Evolutionary conservation across 2,797 vertebrate species (phyloP), one percentile per base, ranked within the genome.

Genomic region (Hozukius guyotensis): DNA sequence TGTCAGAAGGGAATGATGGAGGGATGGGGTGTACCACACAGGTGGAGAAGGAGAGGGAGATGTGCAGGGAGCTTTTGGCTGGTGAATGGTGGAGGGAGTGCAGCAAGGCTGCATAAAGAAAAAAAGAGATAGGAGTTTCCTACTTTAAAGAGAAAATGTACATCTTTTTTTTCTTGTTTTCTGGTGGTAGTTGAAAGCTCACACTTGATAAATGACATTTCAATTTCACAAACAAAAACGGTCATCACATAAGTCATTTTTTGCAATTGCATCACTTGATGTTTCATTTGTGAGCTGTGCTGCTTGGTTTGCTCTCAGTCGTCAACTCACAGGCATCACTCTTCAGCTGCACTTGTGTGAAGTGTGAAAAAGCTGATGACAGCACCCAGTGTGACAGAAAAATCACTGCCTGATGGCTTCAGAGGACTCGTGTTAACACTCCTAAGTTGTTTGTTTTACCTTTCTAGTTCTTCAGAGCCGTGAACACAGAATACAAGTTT

Each of bases 1-100:
- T 64, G 84, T 83, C 85, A 81, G 84, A 65, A 70, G 56, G 78
- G 75, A 64, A 10, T 61, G 82, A 78, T 72, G 66, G 67, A 85
- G 83, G 66, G 63, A 75, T 46, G 78, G 36, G 36, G 2, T 14
- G 20, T 14, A 61, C 0, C 1, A 34, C 68, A 20, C 79, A 85
- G 81, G 84, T 88, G 89, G 79, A 75, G 31, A 49, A 24, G 12
- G 11, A 57, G 32, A 53, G 52, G 27, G 27, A n/a, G 22, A 12
- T 32, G 34, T 38, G 76, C 14, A 25, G 36, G 32, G 36, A 42
- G 72, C 36, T 59, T 67, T 60, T 46, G 65, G 13, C 22, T 24
- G 34, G 27, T 71, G 24, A 49, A 65, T 10, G 29, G 12, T 6
- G 32, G 25, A 73, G 14, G 20, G 10, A 36, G 31, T 34, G 31